Base-by-base conservation (phyloP, 2,888 invertebrate species). In the Cephonodes hylas region DNA sequence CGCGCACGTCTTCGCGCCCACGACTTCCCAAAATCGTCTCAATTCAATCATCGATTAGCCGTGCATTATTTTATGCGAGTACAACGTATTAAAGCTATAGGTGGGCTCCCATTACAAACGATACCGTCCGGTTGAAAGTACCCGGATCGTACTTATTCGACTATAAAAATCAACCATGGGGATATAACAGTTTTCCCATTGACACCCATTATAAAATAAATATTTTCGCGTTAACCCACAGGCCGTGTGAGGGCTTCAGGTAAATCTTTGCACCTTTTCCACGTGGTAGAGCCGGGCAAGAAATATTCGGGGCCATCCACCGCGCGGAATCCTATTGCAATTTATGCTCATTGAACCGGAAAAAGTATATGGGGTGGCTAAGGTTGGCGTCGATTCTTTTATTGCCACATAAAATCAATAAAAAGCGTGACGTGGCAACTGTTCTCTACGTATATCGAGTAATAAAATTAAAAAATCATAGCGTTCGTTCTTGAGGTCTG, bases 261-360 rank as follows among this genome's bases (percentile, higher is more conserved):
- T 86, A 87, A 88, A 86, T 83, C 84, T 88, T 80, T 82, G 80
- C 85, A 88, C 86, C 88, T 88, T 86, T 85, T 80, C 81, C 73
- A 70, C 69, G 70, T 68, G 75, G 80, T 69, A 83, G 85, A 80
- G 78, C 80, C 75, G 79, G 79, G 78, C 79, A 81, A 85, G 83
- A 87, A 88, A 86, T 84, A 86, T 88, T 88, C 73, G 86, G 80
- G 82, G 71, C 82, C 77, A 86, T 86, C 83, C 79, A 85, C 86
- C 83, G 84, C 79, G 79, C 76, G 86, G 84, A 89, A 91, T 92
- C 89, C 89, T 86, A 89, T 91, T 88, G 91, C 91, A 91, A 91
- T 92, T 91, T 89, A 90, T 88, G 89, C 85, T 86, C 90, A 87
- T 83, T 89, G 91, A 86, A 83, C 86, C 78, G 89, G 85, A 86